These are phyloP conservation scores for Nymphalis urticae DNA, from an alignment of 2,888 invertebrate genomes.

Conservation along the genomic window DNA sequence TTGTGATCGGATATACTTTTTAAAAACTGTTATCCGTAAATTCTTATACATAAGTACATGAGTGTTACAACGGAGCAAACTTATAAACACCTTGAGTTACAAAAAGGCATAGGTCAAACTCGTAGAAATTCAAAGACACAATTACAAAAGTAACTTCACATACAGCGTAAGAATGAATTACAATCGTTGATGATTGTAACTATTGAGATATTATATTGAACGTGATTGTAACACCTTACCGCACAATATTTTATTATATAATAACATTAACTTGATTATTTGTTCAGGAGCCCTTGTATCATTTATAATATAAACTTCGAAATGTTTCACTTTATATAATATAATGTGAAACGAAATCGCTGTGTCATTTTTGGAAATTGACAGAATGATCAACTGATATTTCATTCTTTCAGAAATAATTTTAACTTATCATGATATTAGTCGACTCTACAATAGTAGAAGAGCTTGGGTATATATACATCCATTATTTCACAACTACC, in stretches of 20 bases:
- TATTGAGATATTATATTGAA: conserved; percentile 25
- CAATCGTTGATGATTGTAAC: conserved; percentile 17
- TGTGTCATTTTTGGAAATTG: no score
- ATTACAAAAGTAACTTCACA: background rate
- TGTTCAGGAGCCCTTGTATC: no score
- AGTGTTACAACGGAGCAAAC: background rate
- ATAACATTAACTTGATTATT: background rate
- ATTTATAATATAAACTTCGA: no score
- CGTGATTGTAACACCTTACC: conserved; percentile 14
- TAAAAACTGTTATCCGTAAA: background rate
- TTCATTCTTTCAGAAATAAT: no score
- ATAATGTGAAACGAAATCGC: no score
- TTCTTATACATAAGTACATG: background rate
- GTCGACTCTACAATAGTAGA: background rate
- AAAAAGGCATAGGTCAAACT: conserved; percentile 1
- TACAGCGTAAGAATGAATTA: background rate
- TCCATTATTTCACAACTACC: background rate
- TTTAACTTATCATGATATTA: conserved; percentile 7
- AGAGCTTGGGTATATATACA: background rate
- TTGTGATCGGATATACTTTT: background rate
- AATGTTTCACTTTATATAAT: no score
- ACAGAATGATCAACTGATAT: no score
- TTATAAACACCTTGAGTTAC: background rate
- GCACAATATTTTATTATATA: conserved; percentile 9
- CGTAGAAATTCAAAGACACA: background rate